Conservation (phyloP, 2,113 vertebrate genomes). For the Sapayoa aenigma region DNA sequence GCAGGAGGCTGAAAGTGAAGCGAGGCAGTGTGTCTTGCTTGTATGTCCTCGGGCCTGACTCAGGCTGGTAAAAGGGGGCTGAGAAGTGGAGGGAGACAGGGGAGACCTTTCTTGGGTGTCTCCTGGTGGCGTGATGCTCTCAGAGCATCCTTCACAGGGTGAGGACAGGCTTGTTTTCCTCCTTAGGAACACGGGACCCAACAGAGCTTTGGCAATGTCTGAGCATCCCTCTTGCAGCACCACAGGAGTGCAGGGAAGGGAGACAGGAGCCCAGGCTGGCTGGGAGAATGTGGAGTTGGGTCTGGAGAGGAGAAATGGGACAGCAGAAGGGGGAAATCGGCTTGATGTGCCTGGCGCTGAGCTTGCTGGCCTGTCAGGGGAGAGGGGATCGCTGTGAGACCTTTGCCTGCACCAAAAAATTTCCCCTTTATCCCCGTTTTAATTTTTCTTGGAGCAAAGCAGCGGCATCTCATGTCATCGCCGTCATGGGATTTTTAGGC, state of each 20-base stretch:
- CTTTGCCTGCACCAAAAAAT: not conserved
- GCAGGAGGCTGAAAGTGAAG: not conserved
- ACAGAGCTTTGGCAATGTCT: not conserved
- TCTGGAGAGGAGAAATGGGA: not conserved
- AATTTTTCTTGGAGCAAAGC: constrained; percentile 19
- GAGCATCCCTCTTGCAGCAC: not conserved
- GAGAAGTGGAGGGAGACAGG: not conserved
- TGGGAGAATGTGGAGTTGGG: not conserved
- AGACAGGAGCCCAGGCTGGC: not conserved
- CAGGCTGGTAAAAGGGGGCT: not conserved
- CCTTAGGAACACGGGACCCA: accelerated
- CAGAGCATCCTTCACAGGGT: not conserved
- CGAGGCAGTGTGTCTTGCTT: not conserved
- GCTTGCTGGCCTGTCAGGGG: not conserved
- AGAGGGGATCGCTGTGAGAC: not conserved
- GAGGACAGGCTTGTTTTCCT: not conserved
- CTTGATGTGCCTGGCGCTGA: accelerated
- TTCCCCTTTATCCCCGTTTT: not conserved
- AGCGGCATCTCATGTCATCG: not conserved
- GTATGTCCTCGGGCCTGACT: not conserved
- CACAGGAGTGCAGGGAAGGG: not conserved
- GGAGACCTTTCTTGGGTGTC: not conserved
- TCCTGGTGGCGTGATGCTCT: not conserved
- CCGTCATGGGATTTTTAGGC: constrained; percentile 47
- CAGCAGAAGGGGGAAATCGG: not conserved